Conservation (phyloP, 2,113 vertebrate species). For the Macrotis lagotis region DNA sequence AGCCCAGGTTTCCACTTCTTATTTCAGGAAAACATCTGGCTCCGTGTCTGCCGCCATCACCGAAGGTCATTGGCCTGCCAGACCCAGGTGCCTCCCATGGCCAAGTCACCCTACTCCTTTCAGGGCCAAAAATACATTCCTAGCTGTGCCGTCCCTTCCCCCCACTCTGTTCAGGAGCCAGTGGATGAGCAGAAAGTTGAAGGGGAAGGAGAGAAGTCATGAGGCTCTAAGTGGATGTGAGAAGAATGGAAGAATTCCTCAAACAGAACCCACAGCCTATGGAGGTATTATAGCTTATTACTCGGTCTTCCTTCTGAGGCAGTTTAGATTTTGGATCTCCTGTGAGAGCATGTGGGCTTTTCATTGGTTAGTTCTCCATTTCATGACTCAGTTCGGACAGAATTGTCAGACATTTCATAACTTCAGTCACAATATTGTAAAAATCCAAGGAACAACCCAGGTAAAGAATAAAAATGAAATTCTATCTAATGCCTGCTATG, state of each 20-base stretch:
- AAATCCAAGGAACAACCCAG: slow-evolving; percentile 11
- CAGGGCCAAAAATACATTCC: not conserved
- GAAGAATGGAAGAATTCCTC: not conserved
- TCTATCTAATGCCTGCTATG: not conserved
- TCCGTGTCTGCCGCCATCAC: not conserved
- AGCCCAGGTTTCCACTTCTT: not conserved
- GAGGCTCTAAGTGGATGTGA: not conserved
- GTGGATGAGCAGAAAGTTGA: not conserved
- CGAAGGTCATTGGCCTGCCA: not conserved
- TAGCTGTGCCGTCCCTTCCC: not conserved
- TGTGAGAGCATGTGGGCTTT: not conserved
- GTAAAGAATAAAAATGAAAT: slow-evolving; percentile 4
- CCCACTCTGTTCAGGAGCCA: not conserved
- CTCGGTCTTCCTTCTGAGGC: not conserved
- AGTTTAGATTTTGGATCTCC: not conserved
- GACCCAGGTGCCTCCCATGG: not conserved
- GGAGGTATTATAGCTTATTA: not conserved
- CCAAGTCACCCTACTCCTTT: not conserved
- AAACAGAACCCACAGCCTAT: not conserved
- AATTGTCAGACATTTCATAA: slow-evolving; percentile 1
- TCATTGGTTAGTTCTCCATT: not conserved
- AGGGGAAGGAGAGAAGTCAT: not conserved
- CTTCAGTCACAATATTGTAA: slow-evolving; percentile 18
- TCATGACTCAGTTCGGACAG: slow-evolving; percentile 20
- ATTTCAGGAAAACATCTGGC: not conserved